Percentiles rank a stretch among this genome's conserved stretches.
phyloP scores from a whole-genome alignment of 2,888 invertebrate species.

The Serripes groenlandicus region DNA sequence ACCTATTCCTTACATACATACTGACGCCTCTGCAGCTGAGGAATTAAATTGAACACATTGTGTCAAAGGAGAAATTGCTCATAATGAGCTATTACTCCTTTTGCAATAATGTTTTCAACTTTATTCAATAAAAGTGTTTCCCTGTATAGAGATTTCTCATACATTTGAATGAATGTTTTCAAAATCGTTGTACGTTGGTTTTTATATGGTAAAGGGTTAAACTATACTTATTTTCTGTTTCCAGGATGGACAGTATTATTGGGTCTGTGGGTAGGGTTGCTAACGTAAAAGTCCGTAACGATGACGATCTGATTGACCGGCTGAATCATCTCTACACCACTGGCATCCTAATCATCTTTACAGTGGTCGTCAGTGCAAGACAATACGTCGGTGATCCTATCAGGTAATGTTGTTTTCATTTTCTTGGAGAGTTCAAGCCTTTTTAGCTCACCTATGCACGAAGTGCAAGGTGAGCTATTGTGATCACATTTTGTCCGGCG shows the following conservation, averaged over 20 bases:
- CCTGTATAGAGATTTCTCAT: not conserved
- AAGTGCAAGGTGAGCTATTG: no score
- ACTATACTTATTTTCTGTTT: constrained; percentile 28
- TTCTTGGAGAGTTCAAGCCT: no score
- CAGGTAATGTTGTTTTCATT: constrained; percentile 32
- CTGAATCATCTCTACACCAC: constrained; percentile 86
- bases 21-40: no score
- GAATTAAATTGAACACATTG: not conserved
- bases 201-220: not conserved
- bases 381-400: constrained; percentile 86
- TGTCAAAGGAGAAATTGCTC: not conserved
- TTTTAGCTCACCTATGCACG: no score
- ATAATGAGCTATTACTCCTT: not conserved
- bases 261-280: constrained; percentile 84
- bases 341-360: constrained; percentile 85
- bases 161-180: not conserved
- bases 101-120: not conserved
- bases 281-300: constrained; percentile 85
- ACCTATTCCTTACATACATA: no score
- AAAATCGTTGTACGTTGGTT: not conserved
- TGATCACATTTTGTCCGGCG: no score
- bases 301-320: constrained; percentile 86
- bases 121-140: not conserved
- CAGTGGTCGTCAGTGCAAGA: constrained; percentile 85
- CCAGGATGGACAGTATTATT: constrained; percentile 85